Evolutionary conservation across 1,140 invertebrate genomes (phyloP).

Genomic region (Anastrepha obliqua): DNA sequence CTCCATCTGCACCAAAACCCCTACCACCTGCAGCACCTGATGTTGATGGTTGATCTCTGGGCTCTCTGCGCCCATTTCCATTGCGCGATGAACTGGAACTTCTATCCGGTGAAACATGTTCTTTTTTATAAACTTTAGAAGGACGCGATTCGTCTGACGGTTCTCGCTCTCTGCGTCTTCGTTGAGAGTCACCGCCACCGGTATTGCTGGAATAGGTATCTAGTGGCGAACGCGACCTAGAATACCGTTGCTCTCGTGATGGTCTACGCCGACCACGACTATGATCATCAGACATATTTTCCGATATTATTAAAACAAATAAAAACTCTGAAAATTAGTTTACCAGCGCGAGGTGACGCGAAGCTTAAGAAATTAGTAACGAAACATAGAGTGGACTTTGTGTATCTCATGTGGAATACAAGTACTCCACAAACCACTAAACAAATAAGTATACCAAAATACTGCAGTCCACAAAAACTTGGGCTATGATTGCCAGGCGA

Average conservation of each 20-base stretch:
- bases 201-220: neutral
- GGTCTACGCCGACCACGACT: conserved; percentile 63
- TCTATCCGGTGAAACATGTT: conserved; percentile 30
- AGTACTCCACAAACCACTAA: neutral
- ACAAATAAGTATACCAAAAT: neutral
- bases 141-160: conserved; percentile 55
- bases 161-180: conserved; percentile 36
- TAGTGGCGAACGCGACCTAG: neutral
- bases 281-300: conserved; percentile 60
- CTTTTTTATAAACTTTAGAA: conserved; percentile 53
- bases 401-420: neutral
- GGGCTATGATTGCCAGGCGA: too few relatives aligned
- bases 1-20: neutral
- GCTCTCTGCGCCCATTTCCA: conserved; percentile 4
- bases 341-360: neutral
- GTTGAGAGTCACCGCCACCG: conserved; percentile 35
- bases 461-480: neutral
- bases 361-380: neutral
- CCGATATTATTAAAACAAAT: neutral
- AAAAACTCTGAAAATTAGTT: conserved; percentile 1
- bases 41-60: conserved; percentile 17
- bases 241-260: conserved; percentile 54
- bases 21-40: neutral
- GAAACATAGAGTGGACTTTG: neutral
- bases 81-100: conserved; percentile 15